phyloP scores from a whole-genome alignment of 2,888 invertebrate species.

The Rhingia rostrata region DNA sequence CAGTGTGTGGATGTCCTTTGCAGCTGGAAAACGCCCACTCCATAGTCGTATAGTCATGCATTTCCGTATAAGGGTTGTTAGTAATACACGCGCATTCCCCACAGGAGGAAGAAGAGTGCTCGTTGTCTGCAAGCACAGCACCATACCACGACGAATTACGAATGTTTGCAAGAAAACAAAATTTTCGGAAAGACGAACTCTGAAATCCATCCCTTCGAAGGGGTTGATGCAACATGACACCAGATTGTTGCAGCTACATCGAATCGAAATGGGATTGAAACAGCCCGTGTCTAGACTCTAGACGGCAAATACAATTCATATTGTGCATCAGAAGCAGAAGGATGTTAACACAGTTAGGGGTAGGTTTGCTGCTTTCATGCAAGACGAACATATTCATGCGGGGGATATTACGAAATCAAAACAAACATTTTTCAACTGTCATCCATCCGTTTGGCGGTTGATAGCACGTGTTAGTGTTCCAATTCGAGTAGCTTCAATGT shows the following conservation, averaged over 20 bases:
- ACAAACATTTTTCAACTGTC: constrained; percentile 20
- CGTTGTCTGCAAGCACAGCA: constrained; percentile 35
- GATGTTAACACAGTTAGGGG: constrained; percentile 27
- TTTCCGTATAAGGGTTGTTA: constrained; percentile 60
- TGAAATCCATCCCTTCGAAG: not conserved
- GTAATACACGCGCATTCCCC: constrained; percentile 64
- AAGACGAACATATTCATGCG: constrained; percentile 23
- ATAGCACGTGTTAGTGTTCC: constrained; percentile 68
- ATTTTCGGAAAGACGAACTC: not conserved
- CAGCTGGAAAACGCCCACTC: constrained; percentile 71
- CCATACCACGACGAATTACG: not conserved
- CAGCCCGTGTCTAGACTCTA: constrained; percentile 56
- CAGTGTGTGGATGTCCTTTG: constrained; percentile 52
- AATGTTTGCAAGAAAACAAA: not conserved
- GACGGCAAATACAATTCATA: constrained; percentile 47
- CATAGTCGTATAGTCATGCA: constrained; percentile 38
- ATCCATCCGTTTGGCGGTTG: constrained; percentile 19
- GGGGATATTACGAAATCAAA: constrained; percentile 37
- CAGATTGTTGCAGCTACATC: constrained; percentile 63
- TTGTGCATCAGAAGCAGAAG: constrained; percentile 13
- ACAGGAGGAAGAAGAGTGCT: constrained; percentile 34
- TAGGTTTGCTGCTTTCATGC: constrained; percentile 18
- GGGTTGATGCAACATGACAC: constrained; percentile 32
- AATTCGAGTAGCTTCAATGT: constrained; percentile 18
- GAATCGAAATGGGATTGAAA: constrained; percentile 27